Evolutionary conservation across 1,140 invertebrate genomes (phyloP).

Genomic region (Atta colombica): DNA sequence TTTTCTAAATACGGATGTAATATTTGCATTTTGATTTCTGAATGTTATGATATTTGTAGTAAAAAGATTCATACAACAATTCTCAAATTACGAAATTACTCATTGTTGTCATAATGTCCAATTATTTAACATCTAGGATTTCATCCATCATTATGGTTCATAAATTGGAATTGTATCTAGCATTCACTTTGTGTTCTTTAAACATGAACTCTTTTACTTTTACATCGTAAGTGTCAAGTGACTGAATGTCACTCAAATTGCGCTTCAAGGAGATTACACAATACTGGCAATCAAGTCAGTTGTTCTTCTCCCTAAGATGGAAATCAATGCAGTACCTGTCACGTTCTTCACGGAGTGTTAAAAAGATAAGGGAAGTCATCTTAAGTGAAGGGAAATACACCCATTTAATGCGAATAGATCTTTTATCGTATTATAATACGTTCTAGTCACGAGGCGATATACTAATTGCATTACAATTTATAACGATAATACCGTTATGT

Average conservation of each 20-base stretch:
- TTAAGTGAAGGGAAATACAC: conserved; percentile 42
- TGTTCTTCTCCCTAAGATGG: conserved; percentile 34
- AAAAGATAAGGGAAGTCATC: conserved; percentile 47
- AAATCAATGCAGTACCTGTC: conserved; percentile 34
- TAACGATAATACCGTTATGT: conserved; percentile 1
- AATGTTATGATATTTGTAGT: not conserved
- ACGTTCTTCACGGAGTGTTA: not conserved
- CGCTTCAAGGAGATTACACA: conserved; percentile 23
- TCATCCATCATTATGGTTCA: not conserved
- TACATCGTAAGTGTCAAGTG: conserved; percentile 20
- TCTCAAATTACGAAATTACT: not conserved
- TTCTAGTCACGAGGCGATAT: conserved; percentile 13
- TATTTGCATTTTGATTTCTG: not conserved
- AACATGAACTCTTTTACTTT: conserved; percentile 20
- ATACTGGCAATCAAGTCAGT: conserved; percentile 47
- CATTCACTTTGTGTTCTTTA: conserved; percentile 14
- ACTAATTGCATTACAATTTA: conserved; percentile 43
- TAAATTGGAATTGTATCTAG: conserved; percentile 30
- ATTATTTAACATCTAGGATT: conserved; percentile 11
- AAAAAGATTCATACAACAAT: not conserved
- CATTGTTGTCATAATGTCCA: not conserved
- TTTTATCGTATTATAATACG: conserved; percentile 22
- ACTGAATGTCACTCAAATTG: conserved; percentile 50
- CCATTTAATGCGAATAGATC: not conserved
- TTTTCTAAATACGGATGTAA: not conserved